Evolutionary conservation across 2,888 invertebrate genomes (phyloP).

Genomic region (Sinohyriopsis cumingii): DNA sequence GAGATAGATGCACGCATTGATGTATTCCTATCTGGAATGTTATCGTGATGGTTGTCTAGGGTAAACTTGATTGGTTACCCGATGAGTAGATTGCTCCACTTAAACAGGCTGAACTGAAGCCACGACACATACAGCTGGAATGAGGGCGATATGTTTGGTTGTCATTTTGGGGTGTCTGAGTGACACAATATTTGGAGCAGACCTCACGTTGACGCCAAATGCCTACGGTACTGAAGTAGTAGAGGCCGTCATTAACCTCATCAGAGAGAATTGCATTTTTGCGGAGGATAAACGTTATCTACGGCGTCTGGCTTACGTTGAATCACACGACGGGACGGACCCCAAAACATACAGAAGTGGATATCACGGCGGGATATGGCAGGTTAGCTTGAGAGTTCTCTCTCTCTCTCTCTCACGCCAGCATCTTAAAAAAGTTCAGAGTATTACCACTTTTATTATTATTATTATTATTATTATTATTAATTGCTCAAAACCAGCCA

Average conservation of each 20-base stretch:
- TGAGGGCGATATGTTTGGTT: not conserved
- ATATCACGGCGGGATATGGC: constrained; percentile 52
- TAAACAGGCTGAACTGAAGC: too few species aligned
- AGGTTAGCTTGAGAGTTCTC: constrained; percentile 21
- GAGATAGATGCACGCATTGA: too few species aligned
- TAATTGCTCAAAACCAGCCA: not conserved
- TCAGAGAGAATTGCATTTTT: constrained; percentile 47
- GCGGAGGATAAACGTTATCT: constrained; percentile 49
- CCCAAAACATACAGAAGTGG: constrained; percentile 37
- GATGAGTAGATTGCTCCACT: too few species aligned
- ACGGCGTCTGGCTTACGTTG: constrained; percentile 48
- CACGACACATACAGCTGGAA: too few species aligned
- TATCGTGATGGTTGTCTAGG: too few species aligned
- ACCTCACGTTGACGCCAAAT: constrained; percentile 35
- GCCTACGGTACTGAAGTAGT: constrained; percentile 42
- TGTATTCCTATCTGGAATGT: too few species aligned
- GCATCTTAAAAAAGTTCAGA: not conserved
- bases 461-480: not conserved
- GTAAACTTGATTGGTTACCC: too few species aligned
- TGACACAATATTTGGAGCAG: constrained; percentile 3
- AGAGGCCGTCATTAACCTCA: constrained; percentile 45
- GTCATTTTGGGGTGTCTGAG: constrained; percentile 3
- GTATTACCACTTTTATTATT: not conserved
- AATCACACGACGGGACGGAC: constrained; percentile 44
- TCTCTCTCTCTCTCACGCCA: not conserved